These are phyloP conservation scores for Meda fulgida DNA, from an alignment of 2,797 vertebrate genomes.

Conservation along the genomic window DNA sequence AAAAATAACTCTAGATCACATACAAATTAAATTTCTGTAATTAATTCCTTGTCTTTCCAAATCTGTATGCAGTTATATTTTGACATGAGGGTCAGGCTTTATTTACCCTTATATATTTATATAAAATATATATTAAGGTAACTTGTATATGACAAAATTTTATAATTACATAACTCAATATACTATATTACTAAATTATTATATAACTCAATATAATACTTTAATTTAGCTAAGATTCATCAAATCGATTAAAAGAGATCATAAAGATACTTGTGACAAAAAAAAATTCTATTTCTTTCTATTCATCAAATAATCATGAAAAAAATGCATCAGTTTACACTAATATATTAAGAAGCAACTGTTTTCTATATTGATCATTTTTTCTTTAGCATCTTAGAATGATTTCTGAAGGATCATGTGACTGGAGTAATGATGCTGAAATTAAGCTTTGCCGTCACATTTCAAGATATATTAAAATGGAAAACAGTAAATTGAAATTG, in stretches of 20 bases:
- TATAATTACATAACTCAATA: neutral
- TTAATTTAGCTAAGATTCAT: neutral
- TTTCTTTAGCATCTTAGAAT: neutral
- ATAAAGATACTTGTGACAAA: too few species aligned
- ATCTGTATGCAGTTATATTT: neutral
- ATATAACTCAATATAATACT: neutral
- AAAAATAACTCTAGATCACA: neutral
- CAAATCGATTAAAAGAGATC: neutral
- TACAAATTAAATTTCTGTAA: neutral
- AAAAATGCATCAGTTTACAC: neutral
- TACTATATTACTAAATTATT: too few species aligned
- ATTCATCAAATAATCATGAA: neutral
- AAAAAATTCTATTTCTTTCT: too few species aligned
- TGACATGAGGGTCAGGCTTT: neutral
- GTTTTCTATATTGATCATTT: neutral
- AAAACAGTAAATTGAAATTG: neutral
- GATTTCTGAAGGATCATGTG: neutral
- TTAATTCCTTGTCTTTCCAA: neutral
- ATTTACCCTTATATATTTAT: neutral
- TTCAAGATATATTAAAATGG: neutral
- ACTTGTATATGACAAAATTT: neutral
- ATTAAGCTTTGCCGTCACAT: neutral
- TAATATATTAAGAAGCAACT: neutral
- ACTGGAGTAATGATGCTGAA: neutral
- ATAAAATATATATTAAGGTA: neutral